Conservation (phyloP, 2,113 vertebrate species). For the Microcebus tavaratra region DNA sequence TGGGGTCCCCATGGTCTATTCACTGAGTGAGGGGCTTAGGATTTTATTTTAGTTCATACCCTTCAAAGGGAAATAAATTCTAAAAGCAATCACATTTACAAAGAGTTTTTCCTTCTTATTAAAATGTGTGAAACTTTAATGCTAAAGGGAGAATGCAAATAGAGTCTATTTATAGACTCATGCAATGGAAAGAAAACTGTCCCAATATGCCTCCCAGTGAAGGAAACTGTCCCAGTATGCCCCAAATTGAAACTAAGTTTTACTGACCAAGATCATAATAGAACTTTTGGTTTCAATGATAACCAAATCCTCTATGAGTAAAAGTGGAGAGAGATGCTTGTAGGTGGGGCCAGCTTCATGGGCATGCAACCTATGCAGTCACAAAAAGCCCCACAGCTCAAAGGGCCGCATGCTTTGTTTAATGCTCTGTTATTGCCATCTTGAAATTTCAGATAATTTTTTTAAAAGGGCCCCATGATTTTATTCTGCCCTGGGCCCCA, state of each 20-base stretch:
- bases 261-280: not conserved
- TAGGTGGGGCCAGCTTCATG: not conserved
- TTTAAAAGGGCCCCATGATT: not conserved
- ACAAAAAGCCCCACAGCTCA: not conserved
- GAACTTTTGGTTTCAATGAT: not conserved
- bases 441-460: not conserved
- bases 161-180: not conserved
- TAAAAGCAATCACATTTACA: not conserved
- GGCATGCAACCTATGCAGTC: rapidly evolving
- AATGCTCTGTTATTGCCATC: not conserved
- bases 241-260: not conserved
- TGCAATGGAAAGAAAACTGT: not conserved
- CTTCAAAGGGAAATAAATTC: not conserved
- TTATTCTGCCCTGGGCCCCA: not conserved
- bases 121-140: not conserved
- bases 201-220: not conserved
- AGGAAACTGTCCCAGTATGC: not conserved
- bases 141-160: not conserved
- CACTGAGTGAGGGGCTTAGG: too few relatives aligned
- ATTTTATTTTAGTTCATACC: too few relatives aligned
- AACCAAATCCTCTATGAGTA: not conserved
- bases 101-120: not conserved
- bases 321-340: not conserved
- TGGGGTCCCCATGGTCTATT: too few relatives aligned
- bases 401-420: not conserved